These are phyloP conservation scores for Channa striata DNA, from an alignment of 2,797 vertebrate genomes.

Conservation along the genomic window DNA sequence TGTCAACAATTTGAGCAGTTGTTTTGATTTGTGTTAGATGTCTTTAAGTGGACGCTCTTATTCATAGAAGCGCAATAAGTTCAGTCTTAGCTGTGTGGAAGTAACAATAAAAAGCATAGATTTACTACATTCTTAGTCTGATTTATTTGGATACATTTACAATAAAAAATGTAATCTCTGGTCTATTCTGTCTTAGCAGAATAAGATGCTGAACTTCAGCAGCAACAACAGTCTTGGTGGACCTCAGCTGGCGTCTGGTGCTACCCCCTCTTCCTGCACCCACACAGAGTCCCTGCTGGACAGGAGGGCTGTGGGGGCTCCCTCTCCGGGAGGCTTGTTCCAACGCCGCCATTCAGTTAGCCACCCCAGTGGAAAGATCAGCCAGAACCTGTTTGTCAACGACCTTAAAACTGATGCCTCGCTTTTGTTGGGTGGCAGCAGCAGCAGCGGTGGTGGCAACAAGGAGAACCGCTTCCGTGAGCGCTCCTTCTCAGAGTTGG, in stretches of 20 bases:
- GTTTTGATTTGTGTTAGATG: no score
- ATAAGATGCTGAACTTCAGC: slow-evolving; percentile 88
- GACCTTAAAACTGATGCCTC: slow-evolving; percentile 82
- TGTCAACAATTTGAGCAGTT: no score
- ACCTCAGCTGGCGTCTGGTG: slow-evolving; percentile 63
- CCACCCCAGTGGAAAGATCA: slow-evolving; percentile 84
- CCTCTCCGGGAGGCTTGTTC: slow-evolving; percentile 80
- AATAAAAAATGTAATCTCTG: no score
- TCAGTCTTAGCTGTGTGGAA: no score
- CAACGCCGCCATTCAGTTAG: slow-evolving; percentile 89
- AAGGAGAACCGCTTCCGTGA: slow-evolving; percentile 89
- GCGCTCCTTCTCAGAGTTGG: slow-evolving; percentile 88
- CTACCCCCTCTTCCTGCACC: slow-evolving; percentile 69
- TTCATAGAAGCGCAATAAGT: no score
- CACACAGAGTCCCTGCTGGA: slow-evolving; percentile 87
- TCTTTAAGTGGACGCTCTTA: no score
- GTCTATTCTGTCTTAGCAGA: slow-evolving; percentile 75
- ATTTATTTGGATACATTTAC: no score
- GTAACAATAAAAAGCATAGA: no score
- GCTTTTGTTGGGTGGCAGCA: slow-evolving; percentile 58
- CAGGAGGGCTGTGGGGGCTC: slow-evolving; percentile 89
- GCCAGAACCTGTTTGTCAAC: slow-evolving; percentile 86
- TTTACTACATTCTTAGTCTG: no score
- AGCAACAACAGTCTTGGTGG: slow-evolving; percentile 57
- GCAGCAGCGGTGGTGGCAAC: slow-evolving; percentile 74